Evolutionary conservation across 1,140 invertebrate genomes (phyloP).

Genomic region (Rhyzopertha dominica): DNA sequence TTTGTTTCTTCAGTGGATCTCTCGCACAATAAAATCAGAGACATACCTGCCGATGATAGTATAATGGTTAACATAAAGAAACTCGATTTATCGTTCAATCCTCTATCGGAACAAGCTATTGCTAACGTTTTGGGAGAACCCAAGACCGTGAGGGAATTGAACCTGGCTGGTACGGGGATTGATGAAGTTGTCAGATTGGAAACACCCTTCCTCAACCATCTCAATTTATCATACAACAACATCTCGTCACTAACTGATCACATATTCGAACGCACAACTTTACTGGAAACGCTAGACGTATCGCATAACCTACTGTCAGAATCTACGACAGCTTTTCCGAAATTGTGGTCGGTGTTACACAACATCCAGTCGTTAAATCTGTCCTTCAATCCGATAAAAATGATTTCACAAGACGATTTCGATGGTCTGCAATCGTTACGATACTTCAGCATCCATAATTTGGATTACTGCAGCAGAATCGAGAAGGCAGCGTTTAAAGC

Average conservation of each 20-base stretch:
- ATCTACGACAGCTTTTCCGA: slow-evolving; percentile 48
- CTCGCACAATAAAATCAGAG: slow-evolving; percentile 68
- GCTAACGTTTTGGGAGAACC: slow-evolving; percentile 77
- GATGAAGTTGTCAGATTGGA: slow-evolving; percentile 64
- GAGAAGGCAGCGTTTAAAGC: slow-evolving; percentile 77
- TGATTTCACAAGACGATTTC: slow-evolving; percentile 69
- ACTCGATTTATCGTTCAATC: slow-evolving; percentile 82
- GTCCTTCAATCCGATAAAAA: slow-evolving; percentile 69
- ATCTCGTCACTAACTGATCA: slow-evolving; percentile 60
- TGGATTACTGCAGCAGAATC: slow-evolving; percentile 66
- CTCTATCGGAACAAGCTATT: slow-evolving; percentile 67
- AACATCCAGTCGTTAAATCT: slow-evolving; percentile 67
- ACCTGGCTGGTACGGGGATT: slow-evolving; percentile 74
- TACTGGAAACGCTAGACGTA: slow-evolving; percentile 72
- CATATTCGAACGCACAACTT: slow-evolving; percentile 69
- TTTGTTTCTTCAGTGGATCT: slow-evolving; percentile 75
- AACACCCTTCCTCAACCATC: slow-evolving; percentile 74
- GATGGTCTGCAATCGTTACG: slow-evolving; percentile 59
- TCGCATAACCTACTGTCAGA: slow-evolving; percentile 68
- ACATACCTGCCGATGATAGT: slow-evolving; percentile 76
- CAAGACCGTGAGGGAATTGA: slow-evolving; percentile 77
- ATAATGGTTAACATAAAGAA: slow-evolving; percentile 83
- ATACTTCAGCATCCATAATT: slow-evolving; percentile 60
- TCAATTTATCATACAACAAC: slow-evolving; percentile 79
- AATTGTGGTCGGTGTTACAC: slow-evolving; percentile 62